Evolutionary conservation across 2,888 invertebrate genomes (phyloP), one percentile per base, ranked within the genome.

Genomic region (Entomobrya proxima): DNA sequence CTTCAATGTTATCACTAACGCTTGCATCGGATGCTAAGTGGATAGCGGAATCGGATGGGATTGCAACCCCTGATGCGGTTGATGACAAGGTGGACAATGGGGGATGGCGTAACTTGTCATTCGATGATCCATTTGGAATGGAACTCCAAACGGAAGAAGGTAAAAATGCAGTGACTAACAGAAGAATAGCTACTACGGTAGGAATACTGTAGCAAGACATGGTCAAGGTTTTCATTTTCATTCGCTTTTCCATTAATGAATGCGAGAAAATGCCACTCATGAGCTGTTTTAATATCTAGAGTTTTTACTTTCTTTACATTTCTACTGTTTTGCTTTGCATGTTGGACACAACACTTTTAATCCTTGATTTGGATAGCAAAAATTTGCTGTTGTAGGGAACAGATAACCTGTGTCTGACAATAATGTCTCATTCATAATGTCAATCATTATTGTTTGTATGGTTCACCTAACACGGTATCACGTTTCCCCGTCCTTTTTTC

Each of bases 121-220:
- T 35, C 37, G 80, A 72, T 6, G 80, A 80, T 44, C 80, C 69
- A 27, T 72, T 72, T 11, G 69, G 55, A 72, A 80, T 80, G 58
- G 72, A 80, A 80, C 72, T 58, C 27, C 27, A 40, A 27, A 21
- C 69, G 21, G 7, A 18, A 52, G 52, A 61, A 24, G 77, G 61
- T 2, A 61, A 35, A 27, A n/a, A n/a, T n/a, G 21, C 47, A 15
- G 18, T 24, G 44, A 13, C 32, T 52, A 75, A 13, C 32, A 75
- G 18, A 5, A 52, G 21, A 21, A 35, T 75, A 21, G n/a, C 35
- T 13, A 75, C 21, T 44, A 52, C n/a, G 61, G 37, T 30, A 21
- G 18, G 1, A 18, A 35, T 13, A n/a, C 40, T 24, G 67, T 40
- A 37, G 18, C 18, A 24, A 24, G 40, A 40, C 67, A 77, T 61